phyloP scores from a whole-genome alignment of 2,888 invertebrate genomes.

The Hydriomena furcata region DNA sequence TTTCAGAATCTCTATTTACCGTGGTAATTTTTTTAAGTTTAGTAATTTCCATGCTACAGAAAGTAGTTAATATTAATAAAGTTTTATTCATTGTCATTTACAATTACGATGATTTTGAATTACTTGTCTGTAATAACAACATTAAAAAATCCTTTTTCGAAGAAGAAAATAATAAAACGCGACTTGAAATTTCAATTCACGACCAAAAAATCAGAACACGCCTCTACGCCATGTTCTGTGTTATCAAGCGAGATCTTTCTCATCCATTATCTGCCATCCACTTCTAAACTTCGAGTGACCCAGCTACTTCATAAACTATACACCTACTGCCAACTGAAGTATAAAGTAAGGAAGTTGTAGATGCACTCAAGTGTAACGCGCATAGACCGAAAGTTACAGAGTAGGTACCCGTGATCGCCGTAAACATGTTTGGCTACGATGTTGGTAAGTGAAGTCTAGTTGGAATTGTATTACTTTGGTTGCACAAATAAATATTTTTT shows the following conservation, averaged over 20 bases:
- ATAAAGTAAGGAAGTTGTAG: conserved; percentile 33
- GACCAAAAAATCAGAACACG: too few relatives aligned
- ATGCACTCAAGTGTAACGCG: conserved; percentile 34
- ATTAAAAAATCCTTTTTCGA: too few relatives aligned
- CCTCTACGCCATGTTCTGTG: neutral
- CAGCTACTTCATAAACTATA: conserved; percentile 6
- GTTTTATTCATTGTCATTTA: too few relatives aligned
- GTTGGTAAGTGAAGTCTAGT: conserved; percentile 22
- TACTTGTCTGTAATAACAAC: too few relatives aligned
- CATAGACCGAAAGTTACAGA: conserved; percentile 27
- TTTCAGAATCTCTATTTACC: too few relatives aligned
- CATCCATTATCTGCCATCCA: conserved; percentile 1
- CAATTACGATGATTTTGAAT: too few relatives aligned
- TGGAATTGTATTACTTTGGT: conserved; percentile 16
- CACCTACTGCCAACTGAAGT: conserved; percentile 9
- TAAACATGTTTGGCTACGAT: conserved; percentile 40
- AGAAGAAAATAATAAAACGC: too few relatives aligned
- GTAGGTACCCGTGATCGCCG: conserved; percentile 18
- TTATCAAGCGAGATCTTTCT: neutral
- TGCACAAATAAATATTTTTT: too few relatives aligned
- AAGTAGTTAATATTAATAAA: too few relatives aligned
- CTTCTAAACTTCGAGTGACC: conserved; percentile 11
- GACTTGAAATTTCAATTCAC: too few relatives aligned
- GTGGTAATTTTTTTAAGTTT: too few relatives aligned
- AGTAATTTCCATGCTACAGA: too few relatives aligned